These are phyloP conservation scores for Hippotragus niger DNA, from an alignment of 2,113 vertebrate species.

Conservation along the genomic window DNA sequence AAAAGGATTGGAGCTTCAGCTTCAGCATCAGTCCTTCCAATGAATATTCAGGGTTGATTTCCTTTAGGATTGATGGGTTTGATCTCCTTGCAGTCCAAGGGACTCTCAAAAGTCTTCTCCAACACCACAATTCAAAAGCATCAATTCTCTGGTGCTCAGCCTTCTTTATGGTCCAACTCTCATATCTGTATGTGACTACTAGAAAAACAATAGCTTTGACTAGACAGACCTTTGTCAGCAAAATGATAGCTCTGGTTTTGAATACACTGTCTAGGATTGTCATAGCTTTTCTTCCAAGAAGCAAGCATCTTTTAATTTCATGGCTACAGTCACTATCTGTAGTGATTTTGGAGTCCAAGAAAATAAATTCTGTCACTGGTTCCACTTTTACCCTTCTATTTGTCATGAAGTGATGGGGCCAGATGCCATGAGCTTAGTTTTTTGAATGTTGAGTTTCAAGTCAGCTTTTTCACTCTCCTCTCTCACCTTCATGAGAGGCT, in stretches of 20 bases:
- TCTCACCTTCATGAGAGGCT: background rate
- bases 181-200: background rate
- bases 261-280: background rate
- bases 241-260: background rate
- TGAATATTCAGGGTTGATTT: background rate
- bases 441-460: background rate
- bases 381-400: background rate
- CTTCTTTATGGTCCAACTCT: background rate
- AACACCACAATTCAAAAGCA: background rate
- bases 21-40: background rate
- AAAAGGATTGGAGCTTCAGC: background rate
- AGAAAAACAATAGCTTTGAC: background rate
- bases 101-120: background rate
- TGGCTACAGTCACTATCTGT: background rate
- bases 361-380: background rate
- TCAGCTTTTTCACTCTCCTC: background rate
- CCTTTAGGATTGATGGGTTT: background rate
- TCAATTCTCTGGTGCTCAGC: background rate
- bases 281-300: background rate
- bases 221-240: background rate
- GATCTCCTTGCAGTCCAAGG: background rate
- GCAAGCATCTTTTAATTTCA: background rate
- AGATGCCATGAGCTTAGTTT: background rate
- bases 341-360: background rate
- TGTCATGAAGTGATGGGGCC: background rate